Conservation (phyloP, 2,888 invertebrate genomes). For the Eupithecia subumbrata region DNA sequence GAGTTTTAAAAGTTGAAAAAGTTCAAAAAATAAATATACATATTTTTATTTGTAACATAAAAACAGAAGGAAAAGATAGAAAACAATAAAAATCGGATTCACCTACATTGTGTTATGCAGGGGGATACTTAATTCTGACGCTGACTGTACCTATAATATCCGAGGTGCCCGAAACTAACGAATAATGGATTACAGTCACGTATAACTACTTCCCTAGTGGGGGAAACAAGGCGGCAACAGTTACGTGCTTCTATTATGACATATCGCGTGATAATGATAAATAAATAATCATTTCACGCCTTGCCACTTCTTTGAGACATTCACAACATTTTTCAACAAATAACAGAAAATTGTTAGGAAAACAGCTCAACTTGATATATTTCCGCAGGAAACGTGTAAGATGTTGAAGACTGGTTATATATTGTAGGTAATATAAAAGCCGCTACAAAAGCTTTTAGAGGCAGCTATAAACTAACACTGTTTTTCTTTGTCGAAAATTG, state of each 20-base stretch:
- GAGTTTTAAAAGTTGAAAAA: no score
- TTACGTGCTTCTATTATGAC: constrained; percentile 40
- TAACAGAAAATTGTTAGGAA: constrained; percentile 65
- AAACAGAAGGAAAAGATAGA: no score
- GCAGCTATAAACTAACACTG: constrained; percentile 54
- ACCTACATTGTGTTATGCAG: no score
- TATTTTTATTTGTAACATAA: no score
- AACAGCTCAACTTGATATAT: constrained; percentile 69
- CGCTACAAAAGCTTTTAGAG: constrained; percentile 62
- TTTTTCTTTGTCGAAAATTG: constrained; percentile 49
- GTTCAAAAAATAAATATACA: no score
- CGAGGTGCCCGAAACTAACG: background rate
- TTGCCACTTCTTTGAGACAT: constrained; percentile 47
- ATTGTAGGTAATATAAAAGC: constrained; percentile 63
- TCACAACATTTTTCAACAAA: constrained; percentile 60
- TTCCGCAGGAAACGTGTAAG: constrained; percentile 66
- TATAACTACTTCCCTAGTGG: constrained; percentile 37
- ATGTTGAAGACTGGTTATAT: constrained; percentile 67
- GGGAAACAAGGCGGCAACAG: constrained; percentile 33
- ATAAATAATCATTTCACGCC: constrained; percentile 38
- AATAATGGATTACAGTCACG: constrained; percentile 38
- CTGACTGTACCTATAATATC: background rate
- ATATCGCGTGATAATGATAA: constrained; percentile 41
- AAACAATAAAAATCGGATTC: no score
- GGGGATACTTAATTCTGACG: no score